A percentile compares a stretch with the other conserved stretches of the same genome.
phyloP scores from a whole-genome alignment of 2,113 vertebrate species.

The Chionis minor region DNA sequence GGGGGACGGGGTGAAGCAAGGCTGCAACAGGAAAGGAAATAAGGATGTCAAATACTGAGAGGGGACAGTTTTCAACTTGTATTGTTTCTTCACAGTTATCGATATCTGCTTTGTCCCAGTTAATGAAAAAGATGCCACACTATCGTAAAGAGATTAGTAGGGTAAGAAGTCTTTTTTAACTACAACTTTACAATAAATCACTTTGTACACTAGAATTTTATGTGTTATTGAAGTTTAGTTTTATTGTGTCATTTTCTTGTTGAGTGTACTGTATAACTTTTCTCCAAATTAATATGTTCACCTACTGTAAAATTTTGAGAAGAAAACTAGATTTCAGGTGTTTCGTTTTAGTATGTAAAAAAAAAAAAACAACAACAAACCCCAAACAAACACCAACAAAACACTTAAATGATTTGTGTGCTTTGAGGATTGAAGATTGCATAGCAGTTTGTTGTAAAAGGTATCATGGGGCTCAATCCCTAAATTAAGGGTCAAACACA shows the following conservation, averaged over 20 bases:
- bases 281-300: background rate
- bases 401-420: background rate
- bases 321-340: background rate
- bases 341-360: background rate
- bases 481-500: background rate
- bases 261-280: background rate
- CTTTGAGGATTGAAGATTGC: background rate
- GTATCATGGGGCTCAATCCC: background rate
- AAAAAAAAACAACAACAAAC: background rate
- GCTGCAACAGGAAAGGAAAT: background rate
- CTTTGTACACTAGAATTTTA: background rate
- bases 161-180: slow-evolving; percentile 70
- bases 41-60: background rate
- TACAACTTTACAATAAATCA: background rate
- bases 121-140: slow-evolving; percentile 97
- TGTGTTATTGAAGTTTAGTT: background rate
- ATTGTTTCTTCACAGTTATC: slow-evolving; percentile 77
- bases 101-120: slow-evolving; percentile 83
- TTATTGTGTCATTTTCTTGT: background rate
- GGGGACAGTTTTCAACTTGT: background rate
- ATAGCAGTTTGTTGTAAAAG: background rate
- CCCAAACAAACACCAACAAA: too few species aligned
- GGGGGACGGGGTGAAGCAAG: background rate
- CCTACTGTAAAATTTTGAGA: background rate
- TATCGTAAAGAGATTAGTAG: slow-evolving; percentile 91